Conservation (phyloP, 2,888 invertebrate genomes). For the Limulus polyphemus region DNA sequence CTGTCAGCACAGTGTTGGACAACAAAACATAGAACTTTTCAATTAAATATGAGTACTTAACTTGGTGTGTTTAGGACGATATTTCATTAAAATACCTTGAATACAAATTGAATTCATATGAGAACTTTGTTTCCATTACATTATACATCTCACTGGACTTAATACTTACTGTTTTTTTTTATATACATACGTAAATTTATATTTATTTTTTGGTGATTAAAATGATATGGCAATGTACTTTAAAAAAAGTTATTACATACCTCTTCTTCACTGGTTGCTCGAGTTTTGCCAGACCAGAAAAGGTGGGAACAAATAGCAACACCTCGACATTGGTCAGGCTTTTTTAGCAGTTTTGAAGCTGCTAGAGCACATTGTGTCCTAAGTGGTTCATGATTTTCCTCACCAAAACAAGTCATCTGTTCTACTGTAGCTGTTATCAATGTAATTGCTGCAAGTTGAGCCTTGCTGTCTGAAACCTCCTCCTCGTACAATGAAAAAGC, state of each 20-base stretch:
- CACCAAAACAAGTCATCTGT: conserved; percentile 83
- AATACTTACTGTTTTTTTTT: neutral
- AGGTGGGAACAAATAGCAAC: conserved; percentile 88
- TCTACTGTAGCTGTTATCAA: conserved; percentile 91
- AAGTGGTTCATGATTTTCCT: conserved; percentile 93
- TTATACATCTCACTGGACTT: too few species aligned
- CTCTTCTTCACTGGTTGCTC: conserved; percentile 29
- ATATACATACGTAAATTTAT: too few species aligned
- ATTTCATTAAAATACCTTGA: too few species aligned
- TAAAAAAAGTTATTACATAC: conserved; percentile 19
- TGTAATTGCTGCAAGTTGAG: conserved; percentile 89
- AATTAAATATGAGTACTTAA: too few species aligned
- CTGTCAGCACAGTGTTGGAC: too few species aligned
- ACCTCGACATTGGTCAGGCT: conserved; percentile 94
- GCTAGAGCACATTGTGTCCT: conserved; percentile 91
- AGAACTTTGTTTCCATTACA: too few species aligned
- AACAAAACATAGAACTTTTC: too few species aligned
- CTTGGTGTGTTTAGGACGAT: too few species aligned
- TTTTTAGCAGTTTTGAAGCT: conserved; percentile 88
- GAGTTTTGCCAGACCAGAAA: conserved; percentile 73
- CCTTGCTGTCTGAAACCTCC: conserved; percentile 93
- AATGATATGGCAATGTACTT: neutral
- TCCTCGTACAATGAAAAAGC: conserved; percentile 97
- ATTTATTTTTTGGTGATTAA: neutral
- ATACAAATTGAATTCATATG: too few species aligned